Evolutionary conservation across 1,140 invertebrate species (phyloP), one percentile per base, ranked within the genome.

Genomic region (Aphelinus certus): DNA sequence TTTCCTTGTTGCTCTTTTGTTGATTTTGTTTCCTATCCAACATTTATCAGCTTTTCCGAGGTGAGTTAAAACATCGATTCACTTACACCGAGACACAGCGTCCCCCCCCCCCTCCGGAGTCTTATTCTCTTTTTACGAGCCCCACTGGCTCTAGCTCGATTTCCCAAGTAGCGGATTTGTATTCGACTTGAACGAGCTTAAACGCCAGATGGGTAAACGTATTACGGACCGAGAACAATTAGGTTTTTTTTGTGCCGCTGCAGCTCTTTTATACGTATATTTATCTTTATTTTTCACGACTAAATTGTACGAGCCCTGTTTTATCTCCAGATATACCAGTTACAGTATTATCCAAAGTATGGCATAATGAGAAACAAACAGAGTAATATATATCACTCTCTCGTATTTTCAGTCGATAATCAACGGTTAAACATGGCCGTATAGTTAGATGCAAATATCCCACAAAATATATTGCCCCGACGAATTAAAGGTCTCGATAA

Each of bases 171-270:
- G 60, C 67, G 67, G 61, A 75, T 75, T 69, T 69, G 73, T 69
- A 74, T 66, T 70, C 58, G 53, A 67, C 64, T 68, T 51, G 73
- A 64, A 64, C 45, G 46, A 75, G 73, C 51, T 75, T 64, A 55
- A 70, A 75, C 66, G 69, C 70, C 53, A 55, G 67, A 75, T 57
- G 66, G 61, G 66, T 75, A 75, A 69, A 75, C 73, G 73, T 63
- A 75, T 69, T 69, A 75, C 61, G n/a, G 9, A 48, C 46, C 7
- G 43, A 75, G 65, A 69, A 75, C 72, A 75, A 75, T 75, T 69
- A 63, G 49, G n/a, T 61, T 69, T 67, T 63, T 63, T 51, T 60
- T 60, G 3, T 43, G 1, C 60, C 48, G 2, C 42, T n/a, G 58
- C 7, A 9, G 53, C 65, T 69, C 67, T 63, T 55, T 57, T 69